Conservation (phyloP, 2,113 vertebrate genomes). For the Pachycephala philippinensis region DNA sequence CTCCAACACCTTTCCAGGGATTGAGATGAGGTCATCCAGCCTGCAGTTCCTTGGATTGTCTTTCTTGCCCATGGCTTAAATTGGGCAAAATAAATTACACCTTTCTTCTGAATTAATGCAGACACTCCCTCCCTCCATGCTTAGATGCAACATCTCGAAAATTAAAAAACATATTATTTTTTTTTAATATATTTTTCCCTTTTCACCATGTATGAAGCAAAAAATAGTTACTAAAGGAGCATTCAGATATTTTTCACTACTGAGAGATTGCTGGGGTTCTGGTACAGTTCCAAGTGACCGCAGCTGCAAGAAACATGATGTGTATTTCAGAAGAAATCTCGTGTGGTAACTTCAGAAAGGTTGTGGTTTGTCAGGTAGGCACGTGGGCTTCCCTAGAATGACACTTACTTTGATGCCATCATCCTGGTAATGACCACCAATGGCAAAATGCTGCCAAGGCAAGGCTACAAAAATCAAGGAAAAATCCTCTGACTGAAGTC, state of each 20-base stretch:
- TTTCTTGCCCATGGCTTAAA: not conserved
- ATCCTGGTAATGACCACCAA: not conserved
- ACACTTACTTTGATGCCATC: not conserved
- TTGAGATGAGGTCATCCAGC: not conserved
- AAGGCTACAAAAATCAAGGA: not conserved
- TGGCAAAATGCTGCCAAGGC: not conserved
- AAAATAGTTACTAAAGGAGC: not conserved
- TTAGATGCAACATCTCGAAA: not conserved
- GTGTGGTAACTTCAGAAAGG: not conserved
- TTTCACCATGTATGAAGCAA: not conserved
- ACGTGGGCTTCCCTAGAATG: accelerated
- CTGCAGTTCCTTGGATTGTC: not conserved
- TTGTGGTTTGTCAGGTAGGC: not conserved
- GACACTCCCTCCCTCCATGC: accelerated
- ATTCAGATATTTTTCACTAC: not conserved
- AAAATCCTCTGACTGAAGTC: not conserved
- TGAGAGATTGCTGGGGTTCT: not conserved
- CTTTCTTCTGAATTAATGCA: not conserved
- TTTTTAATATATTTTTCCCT: not conserved
- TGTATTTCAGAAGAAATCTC: not conserved
- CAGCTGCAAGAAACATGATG: not conserved
- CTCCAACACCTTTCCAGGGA: not conserved
- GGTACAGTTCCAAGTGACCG: not conserved
- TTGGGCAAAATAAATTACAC: not conserved
- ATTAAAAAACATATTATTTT: not conserved